Conservation (phyloP, 2,888 invertebrate genomes). For the Pandemis cinnamomeana region DNA sequence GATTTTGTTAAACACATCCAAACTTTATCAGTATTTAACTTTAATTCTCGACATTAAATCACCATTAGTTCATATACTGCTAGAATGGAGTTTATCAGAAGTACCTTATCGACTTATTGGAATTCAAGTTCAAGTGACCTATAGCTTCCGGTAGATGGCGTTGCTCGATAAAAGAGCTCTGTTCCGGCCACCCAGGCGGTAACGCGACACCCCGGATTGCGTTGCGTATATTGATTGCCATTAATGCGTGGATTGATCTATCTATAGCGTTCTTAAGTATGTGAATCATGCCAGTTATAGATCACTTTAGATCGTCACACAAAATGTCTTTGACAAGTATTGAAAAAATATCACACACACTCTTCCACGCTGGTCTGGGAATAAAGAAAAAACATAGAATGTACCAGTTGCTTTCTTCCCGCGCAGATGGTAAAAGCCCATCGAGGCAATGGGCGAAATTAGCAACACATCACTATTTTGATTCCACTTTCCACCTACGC, state of each 20-base stretch:
- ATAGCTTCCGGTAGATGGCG: constrained; percentile 33
- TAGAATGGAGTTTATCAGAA: neutral
- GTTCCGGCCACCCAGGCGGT: constrained; percentile 75
- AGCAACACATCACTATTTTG: too few species aligned
- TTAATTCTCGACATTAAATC: neutral
- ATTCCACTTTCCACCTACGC: too few species aligned
- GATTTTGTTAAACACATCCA: too few species aligned
- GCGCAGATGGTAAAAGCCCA: too few species aligned
- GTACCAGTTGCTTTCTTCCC: too few species aligned
- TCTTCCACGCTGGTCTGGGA: too few species aligned
- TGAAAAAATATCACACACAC: too few species aligned
- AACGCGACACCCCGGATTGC: constrained; percentile 74
- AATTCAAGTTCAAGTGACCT: constrained; percentile 7
- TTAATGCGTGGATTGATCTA: constrained; percentile 16
- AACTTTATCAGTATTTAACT: too few species aligned
- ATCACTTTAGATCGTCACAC: too few species aligned
- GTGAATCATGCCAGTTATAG: neutral
- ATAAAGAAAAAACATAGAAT: too few species aligned
- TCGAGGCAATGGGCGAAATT: too few species aligned
- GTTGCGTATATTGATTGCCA: constrained; percentile 36
- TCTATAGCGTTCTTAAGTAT: neutral
- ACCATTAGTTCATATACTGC: neutral
- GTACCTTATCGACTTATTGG: neutral
- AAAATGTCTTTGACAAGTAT: too few species aligned
- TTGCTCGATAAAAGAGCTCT: constrained; percentile 45